Percentiles rank a stretch among this genome's conserved stretches.
These are phyloP conservation scores for Cheilosia grossa DNA, from an alignment of 2,888 invertebrate genomes.

Conservation along the genomic window DNA sequence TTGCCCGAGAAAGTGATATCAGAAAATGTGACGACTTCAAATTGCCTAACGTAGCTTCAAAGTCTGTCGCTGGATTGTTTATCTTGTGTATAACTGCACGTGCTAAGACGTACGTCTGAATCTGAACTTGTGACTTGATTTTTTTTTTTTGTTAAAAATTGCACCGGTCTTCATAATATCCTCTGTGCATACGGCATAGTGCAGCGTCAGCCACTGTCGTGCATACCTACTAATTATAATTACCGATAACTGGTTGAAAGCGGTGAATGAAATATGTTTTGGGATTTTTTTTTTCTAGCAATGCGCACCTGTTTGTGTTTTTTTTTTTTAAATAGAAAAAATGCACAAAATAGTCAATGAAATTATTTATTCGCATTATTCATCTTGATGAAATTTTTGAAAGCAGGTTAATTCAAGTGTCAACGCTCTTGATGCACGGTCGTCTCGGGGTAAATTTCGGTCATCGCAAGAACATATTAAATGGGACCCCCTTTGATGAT, in stretches of 20 bases:
- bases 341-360: too few species aligned
- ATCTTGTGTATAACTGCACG: slow-evolving; percentile 5
- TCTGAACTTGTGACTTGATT: slow-evolving; percentile 7
- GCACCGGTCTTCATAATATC: slow-evolving; percentile 24
- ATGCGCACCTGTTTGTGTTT: background rate
- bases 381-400: too few species aligned
- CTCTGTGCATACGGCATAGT: slow-evolving; percentile 1
- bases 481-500: too few species aligned
- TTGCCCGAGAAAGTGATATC: background rate
- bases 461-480: too few species aligned
- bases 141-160: slow-evolving; percentile 17
- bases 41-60: slow-evolving; percentile 1
- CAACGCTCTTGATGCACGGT: too few species aligned
- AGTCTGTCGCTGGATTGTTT: background rate
- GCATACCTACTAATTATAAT: slow-evolving; percentile 5
- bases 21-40: slow-evolving; percentile 12
- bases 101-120: background rate
- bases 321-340: background rate
- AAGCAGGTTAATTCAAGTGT: too few species aligned
- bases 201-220: slow-evolving; percentile 25
- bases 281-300: background rate
- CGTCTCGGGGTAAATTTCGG: too few species aligned
- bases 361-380: too few species aligned
- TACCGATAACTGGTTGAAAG: slow-evolving; percentile 22
- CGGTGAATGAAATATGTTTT: slow-evolving; percentile 10